These are phyloP conservation scores for Drosophila pseudoobscura DNA, from an alignment of 1,140 invertebrate species.

Conservation along the genomic window DNA sequence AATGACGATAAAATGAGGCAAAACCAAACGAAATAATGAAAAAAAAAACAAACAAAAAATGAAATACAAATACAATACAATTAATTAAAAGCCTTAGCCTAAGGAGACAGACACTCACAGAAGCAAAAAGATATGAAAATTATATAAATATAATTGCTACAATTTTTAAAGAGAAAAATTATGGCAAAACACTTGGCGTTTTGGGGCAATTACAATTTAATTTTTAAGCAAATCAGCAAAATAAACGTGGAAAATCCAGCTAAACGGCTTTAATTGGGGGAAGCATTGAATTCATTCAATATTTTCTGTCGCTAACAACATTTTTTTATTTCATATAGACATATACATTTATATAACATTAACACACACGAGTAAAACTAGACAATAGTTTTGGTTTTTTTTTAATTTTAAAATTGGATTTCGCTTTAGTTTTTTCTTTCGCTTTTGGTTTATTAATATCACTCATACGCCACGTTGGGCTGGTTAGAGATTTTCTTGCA, in stretches of 20 bases:
- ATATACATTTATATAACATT: slow-evolving; percentile 54
- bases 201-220: slow-evolving; percentile 59
- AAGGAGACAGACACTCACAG: slow-evolving; percentile 37
- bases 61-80: slow-evolving; percentile 37
- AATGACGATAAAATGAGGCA: slow-evolving; percentile 36
- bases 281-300: background rate
- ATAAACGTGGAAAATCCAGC: slow-evolving; percentile 51
- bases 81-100: slow-evolving; percentile 57
- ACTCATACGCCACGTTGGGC: slow-evolving; percentile 65
- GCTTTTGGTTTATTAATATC: slow-evolving; percentile 71
- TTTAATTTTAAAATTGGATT: background rate
- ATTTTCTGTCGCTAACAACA: slow-evolving; percentile 36
- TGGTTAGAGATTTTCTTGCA: slow-evolving; percentile 17
- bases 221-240: slow-evolving; percentile 63
- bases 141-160: slow-evolving; percentile 27
- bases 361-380: slow-evolving; percentile 67
- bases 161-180: slow-evolving; percentile 33
- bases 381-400: slow-evolving; percentile 35
- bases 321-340: slow-evolving; percentile 52
- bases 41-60: slow-evolving; percentile 11
- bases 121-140: slow-evolving; percentile 38
- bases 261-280: slow-evolving; percentile 32
- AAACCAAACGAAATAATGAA: slow-evolving; percentile 19
- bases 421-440: slow-evolving; percentile 21
- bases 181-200: slow-evolving; percentile 42